These are phyloP conservation scores for Petrocephalus sullivani DNA, from an alignment of 2,797 vertebrate genomes.

Conservation along the genomic window DNA sequence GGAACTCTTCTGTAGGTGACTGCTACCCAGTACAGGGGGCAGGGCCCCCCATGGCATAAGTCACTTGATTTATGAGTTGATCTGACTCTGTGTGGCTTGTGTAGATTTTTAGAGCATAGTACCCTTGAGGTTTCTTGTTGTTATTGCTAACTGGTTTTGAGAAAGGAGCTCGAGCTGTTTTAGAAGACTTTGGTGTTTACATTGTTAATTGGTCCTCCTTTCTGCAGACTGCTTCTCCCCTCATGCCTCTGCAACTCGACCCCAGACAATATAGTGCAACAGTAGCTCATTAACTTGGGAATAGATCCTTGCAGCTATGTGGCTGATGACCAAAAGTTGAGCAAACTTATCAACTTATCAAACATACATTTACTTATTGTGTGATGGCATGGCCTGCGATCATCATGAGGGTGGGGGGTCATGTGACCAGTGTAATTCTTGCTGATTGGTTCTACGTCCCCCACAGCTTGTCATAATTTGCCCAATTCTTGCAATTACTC, in stretches of 20 bases:
- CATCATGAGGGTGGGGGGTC: background rate
- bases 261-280: background rate
- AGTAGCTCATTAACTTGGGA: background rate
- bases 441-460: background rate
- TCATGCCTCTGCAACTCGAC: background rate
- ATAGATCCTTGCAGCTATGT: background rate
- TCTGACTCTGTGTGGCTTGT: background rate
- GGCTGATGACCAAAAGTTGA: background rate
- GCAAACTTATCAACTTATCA: background rate
- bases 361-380: background rate
- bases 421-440: background rate
- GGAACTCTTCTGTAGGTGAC: background rate
- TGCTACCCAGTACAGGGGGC: background rate
- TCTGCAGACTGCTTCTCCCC: constrained; percentile 18
- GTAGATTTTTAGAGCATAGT: background rate
- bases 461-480: background rate
- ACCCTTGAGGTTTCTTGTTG: background rate
- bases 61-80: background rate
- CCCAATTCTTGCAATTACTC: background rate
- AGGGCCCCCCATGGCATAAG: background rate
- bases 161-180: background rate
- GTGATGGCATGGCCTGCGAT: background rate
- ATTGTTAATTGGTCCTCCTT: background rate
- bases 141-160: background rate
- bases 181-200: background rate